Conservation (phyloP, 2,797 vertebrate species). For the Ibycter americanus region DNA sequence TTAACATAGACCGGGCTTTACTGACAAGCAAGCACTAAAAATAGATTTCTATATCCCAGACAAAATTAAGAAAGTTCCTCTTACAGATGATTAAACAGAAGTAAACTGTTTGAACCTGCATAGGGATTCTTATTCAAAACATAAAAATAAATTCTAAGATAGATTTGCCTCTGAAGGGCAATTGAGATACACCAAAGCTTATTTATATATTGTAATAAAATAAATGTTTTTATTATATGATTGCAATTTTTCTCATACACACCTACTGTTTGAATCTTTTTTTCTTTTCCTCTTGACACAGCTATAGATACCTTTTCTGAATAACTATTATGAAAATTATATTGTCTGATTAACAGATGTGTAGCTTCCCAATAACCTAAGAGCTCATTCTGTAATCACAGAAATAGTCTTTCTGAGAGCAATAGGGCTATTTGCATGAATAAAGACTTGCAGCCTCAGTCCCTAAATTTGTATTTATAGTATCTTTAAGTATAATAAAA, state of each 20-base stretch:
- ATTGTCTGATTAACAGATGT: conserved; percentile 59
- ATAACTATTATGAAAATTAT: conserved; percentile 24
- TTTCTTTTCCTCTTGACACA: not conserved
- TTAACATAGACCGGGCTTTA: not conserved
- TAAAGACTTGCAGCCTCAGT: conserved; percentile 35
- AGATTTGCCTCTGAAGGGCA: not conserved
- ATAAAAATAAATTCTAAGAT: not conserved
- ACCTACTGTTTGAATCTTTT: not conserved
- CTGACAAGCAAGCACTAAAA: not conserved
- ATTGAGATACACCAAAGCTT: not conserved
- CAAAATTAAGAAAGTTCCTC: not conserved
- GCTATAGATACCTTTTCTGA: not conserved
- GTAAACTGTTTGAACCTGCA: not conserved
- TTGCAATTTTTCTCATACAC: not conserved
- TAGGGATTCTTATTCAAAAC: not conserved
- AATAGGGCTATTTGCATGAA: conserved; percentile 52
- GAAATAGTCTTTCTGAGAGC: conserved; percentile 31
- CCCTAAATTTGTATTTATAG: conserved; percentile 62
- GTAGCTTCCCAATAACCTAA: conserved; percentile 42
- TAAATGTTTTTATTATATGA: not conserved
- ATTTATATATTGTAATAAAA: not conserved
- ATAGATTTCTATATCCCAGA: not conserved
- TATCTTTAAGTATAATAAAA: conserved; percentile 57
- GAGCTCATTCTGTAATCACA: conserved; percentile 46
- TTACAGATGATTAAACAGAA: not conserved